Evolutionary conservation across 2,888 invertebrate genomes (phyloP).

Genomic region (Thereva unica): DNA sequence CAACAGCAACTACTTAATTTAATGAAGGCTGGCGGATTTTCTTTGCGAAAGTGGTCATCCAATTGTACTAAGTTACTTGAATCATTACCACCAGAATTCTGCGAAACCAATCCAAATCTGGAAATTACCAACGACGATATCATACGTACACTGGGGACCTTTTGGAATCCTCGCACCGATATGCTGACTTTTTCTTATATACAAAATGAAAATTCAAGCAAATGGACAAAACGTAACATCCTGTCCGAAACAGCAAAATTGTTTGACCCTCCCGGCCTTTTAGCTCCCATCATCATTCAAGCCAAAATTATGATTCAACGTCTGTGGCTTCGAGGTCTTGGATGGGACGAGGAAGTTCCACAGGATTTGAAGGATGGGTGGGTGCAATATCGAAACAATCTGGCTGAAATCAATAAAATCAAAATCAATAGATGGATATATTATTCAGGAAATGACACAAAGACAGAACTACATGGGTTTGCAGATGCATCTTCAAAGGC

Average conservation of each 20-base stretch:
- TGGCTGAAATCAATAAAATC: background rate
- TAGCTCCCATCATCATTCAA: background rate
- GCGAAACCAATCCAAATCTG: background rate
- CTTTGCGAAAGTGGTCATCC: constrained; percentile 1
- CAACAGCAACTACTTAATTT: constrained; percentile 16
- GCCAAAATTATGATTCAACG: constrained; percentile 4
- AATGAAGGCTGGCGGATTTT: background rate
- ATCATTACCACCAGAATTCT: background rate
- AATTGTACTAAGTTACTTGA: constrained; percentile 5
- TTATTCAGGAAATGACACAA: background rate
- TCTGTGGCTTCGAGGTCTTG: background rate
- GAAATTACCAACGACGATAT: background rate
- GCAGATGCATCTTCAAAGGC: constrained; percentile 21
- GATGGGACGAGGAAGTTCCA: constrained; percentile 9
- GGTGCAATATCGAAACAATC: background rate
- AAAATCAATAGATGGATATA: background rate
- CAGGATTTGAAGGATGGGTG: background rate
- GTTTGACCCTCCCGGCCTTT: constrained; percentile 16
- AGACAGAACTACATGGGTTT: constrained; percentile 22
- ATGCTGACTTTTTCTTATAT: background rate
- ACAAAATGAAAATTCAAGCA: background rate
- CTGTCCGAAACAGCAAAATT: background rate
- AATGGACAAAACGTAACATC: constrained; percentile 8
- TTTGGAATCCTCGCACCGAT: constrained; percentile 3
- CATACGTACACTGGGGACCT: constrained; percentile 9